Evolutionary conservation across 2,888 invertebrate genomes (phyloP), one percentile per base, ranked within the genome.

Genomic region (Tenthredo amoena): DNA sequence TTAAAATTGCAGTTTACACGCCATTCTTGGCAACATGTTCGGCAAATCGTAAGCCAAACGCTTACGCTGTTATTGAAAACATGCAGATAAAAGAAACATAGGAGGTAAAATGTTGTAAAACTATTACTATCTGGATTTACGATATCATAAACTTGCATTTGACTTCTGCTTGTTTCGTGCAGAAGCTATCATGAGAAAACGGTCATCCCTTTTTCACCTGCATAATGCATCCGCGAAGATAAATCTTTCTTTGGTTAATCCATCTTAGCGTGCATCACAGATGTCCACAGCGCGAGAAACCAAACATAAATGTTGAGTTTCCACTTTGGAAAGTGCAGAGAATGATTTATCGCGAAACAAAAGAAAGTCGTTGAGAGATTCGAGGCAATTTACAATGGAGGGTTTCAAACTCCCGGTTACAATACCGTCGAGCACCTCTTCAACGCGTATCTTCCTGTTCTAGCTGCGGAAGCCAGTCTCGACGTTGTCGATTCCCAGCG

Each of bases 381-480:
- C 62, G 58, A 55, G 81, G 58, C 81, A 62, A 81, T 81, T 81
- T 58, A 62, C 40, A 26, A 31, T 37, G 62, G 37, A 81, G 81
- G 40, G 50, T 81, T 81, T 40, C 21, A 62, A 55, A 47, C 58
- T 40, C 62, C 4, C 62, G 62, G 10, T 81, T 58, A 81, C 40
- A 40, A 40, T 31, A 58, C 21, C 58, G 18, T 81, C 21, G 62
- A 62, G 10, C 62, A 40, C 26, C 58, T 21, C 37, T 81, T 62
- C 62, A 81, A 62, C 81, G 21, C 81, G 58, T 34, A 62, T 62
- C 89, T 89, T 89, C 89, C 88, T 84, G 84, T 87, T 88, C 79
- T 96, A 98, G 98, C 97, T 99, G 95, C 98, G 98, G 95, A 99
- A 99, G 96, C 99, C 99, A 95, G 97, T 97, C 94, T 99, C 99